Evolutionary conservation across 2,888 invertebrate species (phyloP).

Genomic region (Heliconius ethilla): DNA sequence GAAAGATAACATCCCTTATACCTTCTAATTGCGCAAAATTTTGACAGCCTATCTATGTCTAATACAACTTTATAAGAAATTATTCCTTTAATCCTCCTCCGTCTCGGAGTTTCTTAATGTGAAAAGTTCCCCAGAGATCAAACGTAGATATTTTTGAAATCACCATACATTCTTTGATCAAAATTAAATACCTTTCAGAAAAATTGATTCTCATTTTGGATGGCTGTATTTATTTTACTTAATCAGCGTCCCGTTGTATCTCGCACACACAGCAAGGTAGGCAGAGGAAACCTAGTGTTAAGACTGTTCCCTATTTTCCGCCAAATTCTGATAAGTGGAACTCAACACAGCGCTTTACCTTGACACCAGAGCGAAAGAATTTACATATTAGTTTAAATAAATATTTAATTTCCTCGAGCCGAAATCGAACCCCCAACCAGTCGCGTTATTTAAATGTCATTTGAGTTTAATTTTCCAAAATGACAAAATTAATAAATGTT

Average conservation of each 20-base stretch:
- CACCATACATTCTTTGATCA: constrained; percentile 14
- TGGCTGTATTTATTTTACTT: not conserved
- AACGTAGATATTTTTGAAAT: constrained; percentile 19
- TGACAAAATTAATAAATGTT: not conserved
- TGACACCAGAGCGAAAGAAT: too few species aligned
- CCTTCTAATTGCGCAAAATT: not conserved
- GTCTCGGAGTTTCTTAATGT: constrained; percentile 15
- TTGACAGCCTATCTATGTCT: not conserved
- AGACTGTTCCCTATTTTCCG: too few species aligned
- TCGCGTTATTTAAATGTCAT: too few species aligned
- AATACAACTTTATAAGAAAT: constrained; percentile 13
- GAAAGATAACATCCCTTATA: not conserved
- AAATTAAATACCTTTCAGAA: not conserved
- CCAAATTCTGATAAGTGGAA: too few species aligned
- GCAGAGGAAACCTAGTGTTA: too few species aligned
- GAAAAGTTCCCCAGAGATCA: constrained; percentile 23
- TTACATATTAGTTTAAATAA: too few species aligned
- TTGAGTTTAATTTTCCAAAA: not conserved
- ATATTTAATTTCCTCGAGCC: too few species aligned
- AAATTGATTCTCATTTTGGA: not conserved
- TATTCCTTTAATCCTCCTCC: constrained; percentile 16
- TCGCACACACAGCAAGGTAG: too few species aligned
- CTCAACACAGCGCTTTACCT: too few species aligned
- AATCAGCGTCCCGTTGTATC: too few species aligned
- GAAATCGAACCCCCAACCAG: too few species aligned